Evolutionary conservation across 2,113 vertebrate genomes (phyloP).

Genomic region (Clarias gariepinus): DNA sequence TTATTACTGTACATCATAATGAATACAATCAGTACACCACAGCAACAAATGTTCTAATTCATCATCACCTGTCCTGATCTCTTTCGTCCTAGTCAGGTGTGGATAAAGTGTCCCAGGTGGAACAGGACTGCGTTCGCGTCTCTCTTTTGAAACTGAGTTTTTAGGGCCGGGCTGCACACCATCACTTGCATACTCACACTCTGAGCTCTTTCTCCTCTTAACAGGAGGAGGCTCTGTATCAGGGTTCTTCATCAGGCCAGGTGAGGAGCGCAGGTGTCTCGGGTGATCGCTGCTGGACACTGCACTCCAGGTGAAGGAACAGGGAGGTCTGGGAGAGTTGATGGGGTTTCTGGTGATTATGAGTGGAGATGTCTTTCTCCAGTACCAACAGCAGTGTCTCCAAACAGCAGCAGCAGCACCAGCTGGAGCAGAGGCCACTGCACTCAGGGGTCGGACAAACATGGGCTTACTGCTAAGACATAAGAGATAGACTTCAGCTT

Average conservation of each 20-base stretch:
- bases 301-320: constrained; percentile 49
- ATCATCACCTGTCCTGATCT: constrained; percentile 31
- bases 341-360: constrained; percentile 60
- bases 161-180: not conserved
- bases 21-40: not conserved
- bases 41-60: not conserved
- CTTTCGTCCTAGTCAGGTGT: not conserved
- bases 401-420: constrained; percentile 54
- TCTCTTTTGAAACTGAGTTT: not conserved
- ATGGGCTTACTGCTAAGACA: constrained; percentile 75
- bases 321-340: constrained; percentile 53
- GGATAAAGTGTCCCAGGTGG: constrained; percentile 15
- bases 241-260: constrained; percentile 71
- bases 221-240: constrained; percentile 72
- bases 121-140: not conserved
- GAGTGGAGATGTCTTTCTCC: constrained; percentile 46
- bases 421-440: constrained; percentile 70
- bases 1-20: not conserved
- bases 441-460: constrained; percentile 78
- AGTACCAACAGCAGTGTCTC: constrained; percentile 72
- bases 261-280: constrained; percentile 69
- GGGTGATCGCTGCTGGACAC: constrained; percentile 55
- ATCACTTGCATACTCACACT: not conserved
- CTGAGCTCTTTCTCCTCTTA: constrained; percentile 75
- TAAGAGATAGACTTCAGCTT: not conserved